Conservation (phyloP, 2,113 vertebrate genomes). For the Tretioscincus oriximinensis region DNA sequence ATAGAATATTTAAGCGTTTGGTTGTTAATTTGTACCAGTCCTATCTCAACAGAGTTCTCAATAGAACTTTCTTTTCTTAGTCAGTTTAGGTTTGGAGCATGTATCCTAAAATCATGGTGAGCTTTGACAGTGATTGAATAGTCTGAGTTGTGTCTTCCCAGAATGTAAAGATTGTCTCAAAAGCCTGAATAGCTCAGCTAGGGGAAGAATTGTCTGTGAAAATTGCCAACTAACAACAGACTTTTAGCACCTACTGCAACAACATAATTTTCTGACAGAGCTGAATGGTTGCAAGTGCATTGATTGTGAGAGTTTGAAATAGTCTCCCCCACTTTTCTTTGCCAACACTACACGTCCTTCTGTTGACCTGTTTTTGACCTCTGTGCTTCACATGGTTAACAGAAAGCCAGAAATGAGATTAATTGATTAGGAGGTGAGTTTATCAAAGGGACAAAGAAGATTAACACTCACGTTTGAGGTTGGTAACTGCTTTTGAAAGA, state of each 20-base stretch:
- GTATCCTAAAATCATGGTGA: too few species aligned
- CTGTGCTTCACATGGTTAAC: constrained; percentile 35
- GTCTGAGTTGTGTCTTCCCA: neutral
- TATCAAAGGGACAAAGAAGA: constrained; percentile 49
- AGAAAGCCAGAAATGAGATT: constrained; percentile 30
- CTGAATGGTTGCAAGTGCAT: neutral
- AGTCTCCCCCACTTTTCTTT: neutral
- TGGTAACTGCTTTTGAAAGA: constrained; percentile 49
- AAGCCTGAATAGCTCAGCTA: neutral
- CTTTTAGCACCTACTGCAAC: neutral
- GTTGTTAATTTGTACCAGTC: too few species aligned
- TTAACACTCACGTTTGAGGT: constrained; percentile 35
- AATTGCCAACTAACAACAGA: neutral
- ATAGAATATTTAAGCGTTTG: too few species aligned
- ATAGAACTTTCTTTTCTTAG: too few species aligned
- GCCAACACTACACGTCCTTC: constrained; percentile 21
- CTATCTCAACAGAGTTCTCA: too few species aligned
- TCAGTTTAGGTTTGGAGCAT: too few species aligned
- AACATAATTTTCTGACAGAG: neutral
- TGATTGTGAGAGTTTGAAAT: constrained; percentile 23
- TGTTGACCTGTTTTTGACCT: constrained; percentile 22
- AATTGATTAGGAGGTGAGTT: constrained; percentile 29
- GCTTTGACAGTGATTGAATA: neutral
- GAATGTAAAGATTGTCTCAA: neutral
- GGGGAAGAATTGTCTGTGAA: neutral